phyloP scores from a whole-genome alignment of 2,888 invertebrate species.

The Apoda limacodes region DNA sequence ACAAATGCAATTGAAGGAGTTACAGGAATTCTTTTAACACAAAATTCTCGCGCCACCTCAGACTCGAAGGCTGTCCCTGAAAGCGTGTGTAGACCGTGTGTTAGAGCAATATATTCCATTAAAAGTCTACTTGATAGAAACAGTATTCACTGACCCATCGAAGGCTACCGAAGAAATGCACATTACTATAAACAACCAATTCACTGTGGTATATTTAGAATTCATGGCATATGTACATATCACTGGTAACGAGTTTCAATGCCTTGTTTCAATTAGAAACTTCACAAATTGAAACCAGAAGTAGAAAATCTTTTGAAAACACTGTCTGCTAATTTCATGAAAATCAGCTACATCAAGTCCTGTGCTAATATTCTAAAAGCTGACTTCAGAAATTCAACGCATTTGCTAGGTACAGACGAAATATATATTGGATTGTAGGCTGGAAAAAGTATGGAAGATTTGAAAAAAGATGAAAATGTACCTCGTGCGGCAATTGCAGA shows the following conservation, averaged over 20 bases:
- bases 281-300: conserved; percentile 8
- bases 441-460: no score
- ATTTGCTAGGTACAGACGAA: no score
- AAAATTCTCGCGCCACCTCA: conserved; percentile 21
- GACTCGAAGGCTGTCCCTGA: conserved; percentile 31
- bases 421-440: no score
- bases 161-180: conserved; percentile 17
- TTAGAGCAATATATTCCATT: conserved; percentile 29
- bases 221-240: conserved; percentile 6
- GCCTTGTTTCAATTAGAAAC: conserved; percentile 11
- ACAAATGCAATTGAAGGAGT: conserved; percentile 23
- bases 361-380: no score
- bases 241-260: conserved; percentile 9
- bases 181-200: conserved; percentile 20
- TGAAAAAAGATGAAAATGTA: conserved; percentile 7
- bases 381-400: no score
- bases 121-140: conserved; percentile 23
- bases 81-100: conserved; percentile 28
- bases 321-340: no score
- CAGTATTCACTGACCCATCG: conserved; percentile 22
- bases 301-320: no score
- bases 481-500: conserved; percentile 7
- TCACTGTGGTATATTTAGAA: conserved; percentile 17
- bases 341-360: no score
- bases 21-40: conserved; percentile 30